Evolutionary conservation across 2,797 vertebrate species (phyloP).

Genomic region (Calcarius lapponicus): DNA sequence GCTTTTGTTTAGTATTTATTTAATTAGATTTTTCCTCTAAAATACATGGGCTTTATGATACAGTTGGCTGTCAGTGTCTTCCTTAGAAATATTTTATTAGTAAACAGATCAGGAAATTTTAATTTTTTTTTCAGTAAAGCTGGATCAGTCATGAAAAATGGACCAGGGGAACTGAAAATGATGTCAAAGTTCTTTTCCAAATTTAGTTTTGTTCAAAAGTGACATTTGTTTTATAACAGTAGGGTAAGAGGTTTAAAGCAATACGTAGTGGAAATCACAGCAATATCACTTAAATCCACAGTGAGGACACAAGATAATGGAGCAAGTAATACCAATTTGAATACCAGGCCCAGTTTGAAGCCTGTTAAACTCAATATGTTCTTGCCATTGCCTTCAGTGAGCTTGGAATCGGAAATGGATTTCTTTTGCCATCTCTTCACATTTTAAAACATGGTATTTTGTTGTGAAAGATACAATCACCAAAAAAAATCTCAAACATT

Average conservation of each 20-base stretch:
- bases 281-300: constrained; percentile 15
- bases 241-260: not conserved
- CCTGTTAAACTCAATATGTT: not conserved
- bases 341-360: not conserved
- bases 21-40: constrained; percentile 42
- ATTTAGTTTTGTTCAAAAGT: not conserved
- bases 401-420: not conserved
- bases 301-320: not conserved
- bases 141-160: constrained; percentile 48
- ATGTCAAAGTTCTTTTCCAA: constrained; percentile 30
- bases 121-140: constrained; percentile 43
- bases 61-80: constrained; percentile 22
- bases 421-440: not conserved
- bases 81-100: constrained; percentile 48
- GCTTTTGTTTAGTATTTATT: not conserved
- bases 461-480: not conserved
- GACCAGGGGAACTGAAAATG: constrained; percentile 5
- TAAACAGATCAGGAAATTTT: constrained; percentile 35
- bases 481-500: not conserved
- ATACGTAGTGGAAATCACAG: not conserved
- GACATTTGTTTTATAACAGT: constrained; percentile 3
- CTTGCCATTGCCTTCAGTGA: not conserved
- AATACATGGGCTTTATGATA: constrained; percentile 52
- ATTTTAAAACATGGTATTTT: not conserved
- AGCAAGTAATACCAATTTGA: not conserved